Base-by-base conservation (phyloP, 2,888 invertebrate genomes). In the Lepidocyrtinus sp. region DNA sequence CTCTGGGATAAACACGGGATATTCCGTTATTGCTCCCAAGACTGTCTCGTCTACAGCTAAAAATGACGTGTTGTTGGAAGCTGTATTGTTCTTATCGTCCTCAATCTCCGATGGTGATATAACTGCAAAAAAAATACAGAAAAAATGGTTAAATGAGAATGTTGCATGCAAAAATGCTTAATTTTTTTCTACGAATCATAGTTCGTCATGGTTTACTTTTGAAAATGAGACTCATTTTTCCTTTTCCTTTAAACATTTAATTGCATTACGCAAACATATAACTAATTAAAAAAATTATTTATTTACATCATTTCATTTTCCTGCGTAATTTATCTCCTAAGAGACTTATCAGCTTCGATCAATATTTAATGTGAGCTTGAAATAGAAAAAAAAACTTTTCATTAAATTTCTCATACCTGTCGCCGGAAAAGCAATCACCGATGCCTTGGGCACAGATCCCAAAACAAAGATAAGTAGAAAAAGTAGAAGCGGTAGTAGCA, bases 401-500 rank as follows among this genome's bases (percentile, higher is more conserved):
- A 1, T 2, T 5, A 26, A 46, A 46, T 24, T 12, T 25, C 36
- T 63, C 59, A 27, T 70, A 73, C 73, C 78, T 22, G 50, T 1
- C 7, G 62, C 69, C 67, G 78, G 78, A 78, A 78, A 73, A 73
- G 73, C 78, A 36, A 17, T 26, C 21, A 63, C 69, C 27, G 62
- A 67, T 72, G 46, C 17, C 21, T 55, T n/a, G 3, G 36, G 45
- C 21, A 68, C 9, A 27, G 61, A 26, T 65, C 73, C 73, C 78
- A 46, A 46, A 55, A 50, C n/a, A 46, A 62, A 78, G 26, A 50
- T 55, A 55, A 55, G n/a, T 7, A 55, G 55, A 55, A 55, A 55
- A 55, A 55, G 55, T 55, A 61, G 26, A 27, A 74, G 71, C 26
- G 17, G n/a, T 17, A 27, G 74, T 63, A 59, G 64, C 63, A 72